These are phyloP conservation scores for Dexiosoma caninum DNA, from an alignment of 2,888 invertebrate species.

Conservation along the genomic window DNA sequence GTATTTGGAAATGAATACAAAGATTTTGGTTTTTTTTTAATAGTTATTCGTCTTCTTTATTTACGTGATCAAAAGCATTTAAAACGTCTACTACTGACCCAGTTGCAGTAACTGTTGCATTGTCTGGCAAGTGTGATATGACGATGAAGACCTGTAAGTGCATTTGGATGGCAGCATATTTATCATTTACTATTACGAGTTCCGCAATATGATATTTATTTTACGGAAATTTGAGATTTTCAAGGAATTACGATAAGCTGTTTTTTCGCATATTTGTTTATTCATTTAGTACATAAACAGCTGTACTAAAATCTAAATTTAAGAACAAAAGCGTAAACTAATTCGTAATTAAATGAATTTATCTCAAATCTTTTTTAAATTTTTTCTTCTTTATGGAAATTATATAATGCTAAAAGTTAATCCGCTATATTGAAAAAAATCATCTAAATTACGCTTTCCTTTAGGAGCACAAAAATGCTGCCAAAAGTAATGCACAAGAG, in stretches of 20 bases:
- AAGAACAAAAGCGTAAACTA: background rate
- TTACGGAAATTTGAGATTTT: constrained; percentile 56
- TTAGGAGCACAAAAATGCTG: too few species aligned
- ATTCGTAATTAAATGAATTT: background rate
- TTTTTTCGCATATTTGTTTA: background rate
- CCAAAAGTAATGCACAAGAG: too few species aligned
- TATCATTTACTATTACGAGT: constrained; percentile 50
- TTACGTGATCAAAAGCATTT: constrained; percentile 33
- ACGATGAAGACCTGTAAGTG: constrained; percentile 59
- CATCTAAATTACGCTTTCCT: too few species aligned
- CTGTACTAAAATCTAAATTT: too few species aligned
- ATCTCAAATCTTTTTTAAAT: background rate
- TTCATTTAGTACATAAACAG: too few species aligned
- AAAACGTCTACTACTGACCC: constrained; percentile 70
- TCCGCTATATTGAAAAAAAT: too few species aligned
- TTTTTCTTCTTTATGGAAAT: too few species aligned
- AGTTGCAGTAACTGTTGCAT: constrained; percentile 68
- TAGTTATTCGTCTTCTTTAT: background rate
- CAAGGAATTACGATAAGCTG: constrained; percentile 44
- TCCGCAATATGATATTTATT: constrained; percentile 59
- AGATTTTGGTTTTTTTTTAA: background rate
- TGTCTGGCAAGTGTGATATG: constrained; percentile 46
- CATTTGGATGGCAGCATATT: constrained; percentile 44
- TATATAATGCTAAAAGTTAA: too few species aligned
- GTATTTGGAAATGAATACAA: constrained; percentile 11